phyloP scores from a whole-genome alignment of 2,888 invertebrate species.

The Sarcophaga rosellei region DNA sequence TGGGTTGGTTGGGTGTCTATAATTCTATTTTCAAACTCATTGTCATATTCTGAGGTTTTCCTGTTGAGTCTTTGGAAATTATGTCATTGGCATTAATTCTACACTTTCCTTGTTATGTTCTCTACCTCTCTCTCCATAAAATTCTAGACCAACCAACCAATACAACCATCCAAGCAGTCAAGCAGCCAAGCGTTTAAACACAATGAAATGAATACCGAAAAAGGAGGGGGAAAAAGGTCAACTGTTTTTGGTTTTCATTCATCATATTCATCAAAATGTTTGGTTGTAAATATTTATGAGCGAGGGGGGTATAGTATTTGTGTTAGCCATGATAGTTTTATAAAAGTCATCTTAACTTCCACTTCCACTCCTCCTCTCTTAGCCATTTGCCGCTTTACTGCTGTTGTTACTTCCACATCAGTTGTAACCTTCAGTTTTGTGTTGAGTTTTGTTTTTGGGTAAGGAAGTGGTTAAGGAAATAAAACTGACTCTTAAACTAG shows the following conservation, averaged over 20 bases:
- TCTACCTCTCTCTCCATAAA: neutral
- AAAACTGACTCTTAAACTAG: conserved; percentile 47
- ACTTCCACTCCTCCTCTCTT: neutral
- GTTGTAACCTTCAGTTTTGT: conserved; percentile 16
- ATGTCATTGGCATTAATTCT: neutral
- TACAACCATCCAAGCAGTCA: neutral
- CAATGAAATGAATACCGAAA: neutral
- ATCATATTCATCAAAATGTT: conserved; percentile 44
- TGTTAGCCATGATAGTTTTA: conserved; percentile 4
- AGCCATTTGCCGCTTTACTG: neutral
- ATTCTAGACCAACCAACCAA: too few relatives aligned
- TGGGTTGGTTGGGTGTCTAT: neutral
- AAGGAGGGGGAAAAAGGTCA: conserved; percentile 38
- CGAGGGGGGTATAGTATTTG: neutral
- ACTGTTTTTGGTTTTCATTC: conserved; percentile 4
- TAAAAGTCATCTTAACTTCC: neutral
- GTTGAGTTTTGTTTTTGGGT: conserved; percentile 19
- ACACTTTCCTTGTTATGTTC: neutral
- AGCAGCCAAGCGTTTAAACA: conserved; percentile 13
- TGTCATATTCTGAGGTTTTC: conserved; percentile 34
- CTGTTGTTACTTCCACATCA: conserved; percentile 1
- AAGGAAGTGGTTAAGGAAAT: conserved; percentile 62
- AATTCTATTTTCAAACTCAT: conserved; percentile 14
- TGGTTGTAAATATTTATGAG: neutral
- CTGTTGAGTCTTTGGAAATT: neutral